Percentiles rank a stretch among this genome's conserved stretches.
These are phyloP conservation scores for Gymnothorax javanicus DNA, from an alignment of 2,797 vertebrate species.

Conservation along the genomic window DNA sequence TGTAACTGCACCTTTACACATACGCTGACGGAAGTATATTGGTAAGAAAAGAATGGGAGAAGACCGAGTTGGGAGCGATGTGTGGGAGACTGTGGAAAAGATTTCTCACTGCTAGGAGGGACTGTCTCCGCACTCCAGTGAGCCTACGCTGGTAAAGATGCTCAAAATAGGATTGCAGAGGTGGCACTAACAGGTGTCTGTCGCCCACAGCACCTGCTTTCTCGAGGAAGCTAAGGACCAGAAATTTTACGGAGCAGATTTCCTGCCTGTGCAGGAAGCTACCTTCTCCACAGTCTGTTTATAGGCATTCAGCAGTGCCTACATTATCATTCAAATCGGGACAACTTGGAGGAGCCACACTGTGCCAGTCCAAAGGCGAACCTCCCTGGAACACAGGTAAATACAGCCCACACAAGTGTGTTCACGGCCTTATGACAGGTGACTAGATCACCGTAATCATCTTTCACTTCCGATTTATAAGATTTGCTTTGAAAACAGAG, in stretches of 20 bases:
- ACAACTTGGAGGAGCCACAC: neutral
- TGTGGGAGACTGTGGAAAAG: neutral
- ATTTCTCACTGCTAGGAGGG: neutral
- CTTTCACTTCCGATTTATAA: neutral
- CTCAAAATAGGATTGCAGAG: neutral
- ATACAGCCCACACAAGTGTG: neutral
- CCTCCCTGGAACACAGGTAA: neutral
- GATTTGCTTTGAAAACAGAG: conserved; percentile 24
- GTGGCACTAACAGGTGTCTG: neutral
- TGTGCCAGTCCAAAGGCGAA: neutral
- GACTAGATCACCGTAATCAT: conserved; percentile 1
- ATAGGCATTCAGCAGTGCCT: neutral
- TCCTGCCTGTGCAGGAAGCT: neutral
- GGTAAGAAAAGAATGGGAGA: neutral
- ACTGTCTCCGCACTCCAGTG: neutral
- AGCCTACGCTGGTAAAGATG: neutral
- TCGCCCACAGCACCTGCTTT: neutral
- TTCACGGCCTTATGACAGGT: neutral
- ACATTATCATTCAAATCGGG: neutral
- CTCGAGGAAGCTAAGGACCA: neutral
- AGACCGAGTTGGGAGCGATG: neutral
- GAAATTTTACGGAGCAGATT: neutral
- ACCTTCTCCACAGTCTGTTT: neutral
- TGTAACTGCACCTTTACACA: neutral
- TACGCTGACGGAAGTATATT: neutral